phyloP scores from a whole-genome alignment of 2,888 invertebrate genomes.

The Bedellia somnulentella region DNA sequence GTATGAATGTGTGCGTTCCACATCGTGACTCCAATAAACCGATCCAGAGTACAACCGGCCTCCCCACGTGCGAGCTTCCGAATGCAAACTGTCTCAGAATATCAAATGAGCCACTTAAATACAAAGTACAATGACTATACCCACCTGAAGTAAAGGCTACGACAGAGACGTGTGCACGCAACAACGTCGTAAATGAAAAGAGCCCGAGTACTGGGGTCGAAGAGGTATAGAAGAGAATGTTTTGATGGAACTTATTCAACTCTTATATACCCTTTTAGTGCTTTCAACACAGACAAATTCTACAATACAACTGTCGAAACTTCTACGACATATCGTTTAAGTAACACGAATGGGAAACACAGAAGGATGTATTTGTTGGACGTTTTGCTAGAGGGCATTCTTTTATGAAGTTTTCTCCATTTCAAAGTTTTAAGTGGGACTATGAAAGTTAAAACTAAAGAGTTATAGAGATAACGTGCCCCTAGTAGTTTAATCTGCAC shows the following conservation, averaged over 20 bases:
- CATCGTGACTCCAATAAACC: slow-evolving; percentile 28
- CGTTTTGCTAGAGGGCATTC: slow-evolving; percentile 18
- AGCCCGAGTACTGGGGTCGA: slow-evolving; percentile 40
- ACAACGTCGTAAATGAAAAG: slow-evolving; percentile 47
- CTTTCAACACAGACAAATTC: no score
- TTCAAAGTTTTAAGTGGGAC: slow-evolving; percentile 21
- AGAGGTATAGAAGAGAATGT: slow-evolving; percentile 54
- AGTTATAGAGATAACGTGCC: slow-evolving; percentile 33
- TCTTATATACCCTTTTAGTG: no score
- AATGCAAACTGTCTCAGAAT: slow-evolving; percentile 58
- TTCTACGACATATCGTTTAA: no score
- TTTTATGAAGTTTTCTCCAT: slow-evolving; percentile 16
- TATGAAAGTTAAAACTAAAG: slow-evolving; percentile 18
- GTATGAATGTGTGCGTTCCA: slow-evolving; percentile 16
- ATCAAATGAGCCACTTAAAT: slow-evolving; percentile 60
- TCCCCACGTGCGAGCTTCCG: slow-evolving; percentile 42
- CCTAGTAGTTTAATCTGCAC: slow-evolving; percentile 19
- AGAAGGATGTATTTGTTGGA: slow-evolving; percentile 20
- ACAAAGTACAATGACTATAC: slow-evolving; percentile 52
- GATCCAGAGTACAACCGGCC: slow-evolving; percentile 29
- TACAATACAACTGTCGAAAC: no score
- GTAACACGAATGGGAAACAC: no score
- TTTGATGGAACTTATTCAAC: slow-evolving; percentile 52
- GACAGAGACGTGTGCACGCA: slow-evolving; percentile 49
- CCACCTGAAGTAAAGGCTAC: slow-evolving; percentile 53